phyloP scores from a whole-genome alignment of 2,888 invertebrate genomes.

The Callimorpha dominula region DNA sequence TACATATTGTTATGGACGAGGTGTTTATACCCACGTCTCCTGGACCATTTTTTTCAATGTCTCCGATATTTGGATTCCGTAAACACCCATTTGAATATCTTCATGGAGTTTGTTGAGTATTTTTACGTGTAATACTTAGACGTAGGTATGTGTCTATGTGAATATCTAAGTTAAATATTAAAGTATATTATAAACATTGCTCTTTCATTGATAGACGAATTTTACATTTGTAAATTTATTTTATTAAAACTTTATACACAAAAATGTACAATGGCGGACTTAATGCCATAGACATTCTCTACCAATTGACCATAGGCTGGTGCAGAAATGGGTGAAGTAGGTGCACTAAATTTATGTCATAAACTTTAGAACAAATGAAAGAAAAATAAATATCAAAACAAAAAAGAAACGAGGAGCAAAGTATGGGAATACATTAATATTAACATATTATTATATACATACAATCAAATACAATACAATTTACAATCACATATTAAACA shows the following conservation, averaged over 20 bases:
- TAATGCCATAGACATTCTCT: too few relatives aligned
- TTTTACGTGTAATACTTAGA: background rate
- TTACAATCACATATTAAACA: background rate
- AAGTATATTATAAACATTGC: background rate
- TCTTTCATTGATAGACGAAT: background rate
- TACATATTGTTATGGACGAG: constrained; percentile 69
- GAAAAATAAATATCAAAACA: too few relatives aligned
- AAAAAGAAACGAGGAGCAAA: too few relatives aligned
- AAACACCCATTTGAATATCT: constrained; percentile 6
- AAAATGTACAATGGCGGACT: too few relatives aligned
- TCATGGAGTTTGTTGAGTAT: background rate
- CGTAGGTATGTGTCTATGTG: background rate
- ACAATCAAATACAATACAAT: background rate
- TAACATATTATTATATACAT: too few relatives aligned
- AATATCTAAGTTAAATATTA: background rate
- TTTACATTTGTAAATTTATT: background rate
- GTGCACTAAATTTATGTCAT: too few relatives aligned
- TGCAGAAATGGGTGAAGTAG: too few relatives aligned
- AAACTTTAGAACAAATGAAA: too few relatives aligned
- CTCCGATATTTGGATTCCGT: constrained; percentile 44
- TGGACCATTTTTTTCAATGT: constrained; percentile 56
- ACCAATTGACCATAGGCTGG: too few relatives aligned
- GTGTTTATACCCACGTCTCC: constrained; percentile 61
- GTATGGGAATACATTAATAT: too few relatives aligned
- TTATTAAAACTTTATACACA: too few relatives aligned